Base-by-base conservation (phyloP, 1,140 invertebrate species). In the Apis cerana region DNA sequence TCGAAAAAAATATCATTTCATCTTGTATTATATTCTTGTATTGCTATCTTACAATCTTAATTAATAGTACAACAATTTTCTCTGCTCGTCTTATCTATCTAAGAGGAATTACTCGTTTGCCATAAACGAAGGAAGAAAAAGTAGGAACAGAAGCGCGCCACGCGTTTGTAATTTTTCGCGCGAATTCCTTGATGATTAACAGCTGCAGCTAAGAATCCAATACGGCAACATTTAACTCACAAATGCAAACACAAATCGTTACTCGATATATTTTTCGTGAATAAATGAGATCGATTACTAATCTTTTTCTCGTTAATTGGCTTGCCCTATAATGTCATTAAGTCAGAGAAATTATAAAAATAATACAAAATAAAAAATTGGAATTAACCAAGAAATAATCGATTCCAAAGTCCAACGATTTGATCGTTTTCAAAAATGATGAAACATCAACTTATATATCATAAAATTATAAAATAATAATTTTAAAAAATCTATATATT, bases 131-230 rank as follows among this genome's bases (percentile, higher is more conserved):
- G 19, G 19, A 69, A 23, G 19, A 19, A 50, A 27, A 33, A n/a
- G 17, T 48, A 21, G 10, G 43, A 43, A 33, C n/a, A 23, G 13
- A 33, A 17, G n/a, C 54, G 43, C 33, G 76, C 52, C 52, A 23
- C 52, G 54, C 43, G 62, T n/a, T 70, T 23, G 54, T 43, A 27
- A 79, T 79, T 79, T 79, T 79, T 59, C 65, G 43, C 43, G n/a
- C 54, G 65, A 79, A 61, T 79, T 69, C 65, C 67, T 17, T 43
- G 65, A 59, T 59, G 65, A 79, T 59, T 61, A 79, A 79, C 76
- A 79, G 17, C 76, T n/a, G 17, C 75, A 1, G 5, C 4, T 52
- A 52, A 79, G 65, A 79, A 70, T 61, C 4, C 76, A 61, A 33
- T 21, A 23, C 27, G n/a, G 12, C 52, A 21, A 23, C 65, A 17